Evolutionary conservation across 1,140 invertebrate genomes (phyloP).

Genomic region (Theocolax elegans): DNA sequence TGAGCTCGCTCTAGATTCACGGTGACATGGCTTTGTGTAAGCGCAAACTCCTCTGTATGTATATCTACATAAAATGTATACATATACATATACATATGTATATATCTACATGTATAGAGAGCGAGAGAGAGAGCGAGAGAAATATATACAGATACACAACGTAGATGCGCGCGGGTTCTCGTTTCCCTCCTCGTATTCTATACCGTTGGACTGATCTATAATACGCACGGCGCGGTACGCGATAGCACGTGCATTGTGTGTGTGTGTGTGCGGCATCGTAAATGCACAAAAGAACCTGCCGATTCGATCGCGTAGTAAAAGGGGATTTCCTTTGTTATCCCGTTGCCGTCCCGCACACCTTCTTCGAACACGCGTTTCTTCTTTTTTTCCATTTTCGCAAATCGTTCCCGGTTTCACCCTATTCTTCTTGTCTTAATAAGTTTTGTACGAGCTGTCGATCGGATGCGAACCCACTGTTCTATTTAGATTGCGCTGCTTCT

Average conservation of each 20-base stretch:
- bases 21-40: not conserved
- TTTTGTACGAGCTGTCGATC: no score
- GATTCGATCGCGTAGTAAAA: not conserved
- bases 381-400: no score
- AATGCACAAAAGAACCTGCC: not conserved
- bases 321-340: not conserved
- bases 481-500: no score
- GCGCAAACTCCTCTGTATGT: not conserved
- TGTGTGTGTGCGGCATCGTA: slow-evolving; percentile 38
- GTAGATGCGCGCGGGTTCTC: not conserved
- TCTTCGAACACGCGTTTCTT: no score
- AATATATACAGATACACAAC: not conserved
- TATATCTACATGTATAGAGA: no score
- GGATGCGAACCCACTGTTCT: not conserved
- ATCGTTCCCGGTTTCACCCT: no score
- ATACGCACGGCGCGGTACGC: not conserved
- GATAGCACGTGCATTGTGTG: slow-evolving; percentile 10
- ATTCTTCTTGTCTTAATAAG: no score
- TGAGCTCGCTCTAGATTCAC: slow-evolving; percentile 37
- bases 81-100: no score
- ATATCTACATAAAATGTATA: no score
- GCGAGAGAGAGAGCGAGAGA: no score
- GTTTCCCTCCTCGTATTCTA: not conserved
- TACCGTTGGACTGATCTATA: not conserved
- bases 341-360: not conserved